phyloP scores from a whole-genome alignment of 2,797 vertebrate genomes.

The Chiroxiphia lanceolata region DNA sequence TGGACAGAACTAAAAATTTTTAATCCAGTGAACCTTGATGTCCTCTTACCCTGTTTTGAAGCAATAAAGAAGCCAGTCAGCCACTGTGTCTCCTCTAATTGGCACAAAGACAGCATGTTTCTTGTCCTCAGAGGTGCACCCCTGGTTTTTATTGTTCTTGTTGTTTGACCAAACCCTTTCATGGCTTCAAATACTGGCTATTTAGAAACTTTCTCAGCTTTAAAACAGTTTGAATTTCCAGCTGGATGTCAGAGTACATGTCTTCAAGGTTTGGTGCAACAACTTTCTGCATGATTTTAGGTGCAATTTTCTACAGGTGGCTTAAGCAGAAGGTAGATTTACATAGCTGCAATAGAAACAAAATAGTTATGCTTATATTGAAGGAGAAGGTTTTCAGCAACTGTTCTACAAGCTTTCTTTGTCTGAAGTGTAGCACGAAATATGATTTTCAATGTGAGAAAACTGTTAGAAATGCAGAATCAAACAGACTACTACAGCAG shows the following conservation, averaged over 20 bases:
- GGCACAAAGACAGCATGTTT: neutral
- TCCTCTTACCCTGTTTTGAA: neutral
- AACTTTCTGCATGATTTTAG: neutral
- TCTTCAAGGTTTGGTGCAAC: neutral
- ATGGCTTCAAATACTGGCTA: neutral
- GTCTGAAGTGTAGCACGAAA: conserved; percentile 8
- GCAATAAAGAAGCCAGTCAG: neutral
- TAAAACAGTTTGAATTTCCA: neutral
- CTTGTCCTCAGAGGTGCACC: neutral
- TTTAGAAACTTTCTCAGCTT: neutral
- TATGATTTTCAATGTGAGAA: neutral
- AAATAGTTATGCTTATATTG: neutral
- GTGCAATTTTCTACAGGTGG: conserved; percentile 19
- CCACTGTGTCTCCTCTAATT: neutral
- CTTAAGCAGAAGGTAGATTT: conserved; percentile 31
- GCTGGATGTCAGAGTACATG: neutral
- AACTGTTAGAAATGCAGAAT: neutral
- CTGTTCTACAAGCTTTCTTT: neutral
- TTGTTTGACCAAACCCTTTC: neutral
- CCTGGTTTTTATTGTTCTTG: neutral
- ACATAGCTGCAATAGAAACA: conserved; percentile 1
- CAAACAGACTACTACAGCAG: neutral
- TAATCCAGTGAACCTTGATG: neutral
- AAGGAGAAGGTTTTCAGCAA: neutral
- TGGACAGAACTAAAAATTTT: neutral